A percentile compares a stretch with the other conserved stretches of the same genome.
Evolutionary conservation across 2,113 vertebrate genomes (phyloP).

Genomic region (Myodes glareolus): DNA sequence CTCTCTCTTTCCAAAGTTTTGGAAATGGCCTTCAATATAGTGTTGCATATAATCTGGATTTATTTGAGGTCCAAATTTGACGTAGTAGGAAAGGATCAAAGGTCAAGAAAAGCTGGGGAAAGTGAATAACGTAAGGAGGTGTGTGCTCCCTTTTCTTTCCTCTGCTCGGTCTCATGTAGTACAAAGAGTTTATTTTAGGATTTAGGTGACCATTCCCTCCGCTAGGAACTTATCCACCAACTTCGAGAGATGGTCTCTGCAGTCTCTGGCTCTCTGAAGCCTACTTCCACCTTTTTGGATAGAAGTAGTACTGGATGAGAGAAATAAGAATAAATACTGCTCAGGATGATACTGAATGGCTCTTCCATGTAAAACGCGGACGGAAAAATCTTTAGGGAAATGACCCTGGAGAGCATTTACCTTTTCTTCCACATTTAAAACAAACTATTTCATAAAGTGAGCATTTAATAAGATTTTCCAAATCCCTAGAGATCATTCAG

Average conservation of each 20-base stretch:
- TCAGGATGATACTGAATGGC: neutral
- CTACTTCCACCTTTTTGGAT: neutral
- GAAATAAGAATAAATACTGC: neutral
- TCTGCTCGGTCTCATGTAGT: rapidly evolving
- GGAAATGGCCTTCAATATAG: neutral
- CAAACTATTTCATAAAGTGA: neutral
- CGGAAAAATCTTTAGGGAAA: neutral
- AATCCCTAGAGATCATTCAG: slow-evolving; percentile 50
- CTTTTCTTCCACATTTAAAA: slow-evolving; percentile 28
- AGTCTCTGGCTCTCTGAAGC: neutral
- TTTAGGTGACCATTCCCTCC: neutral
- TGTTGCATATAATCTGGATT: neutral
- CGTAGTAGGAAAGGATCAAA: neutral
- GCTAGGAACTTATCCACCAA: neutral
- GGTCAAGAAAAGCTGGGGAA: neutral
- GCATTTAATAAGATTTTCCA: slow-evolving; percentile 54
- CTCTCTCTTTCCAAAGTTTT: neutral
- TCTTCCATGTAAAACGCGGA: neutral
- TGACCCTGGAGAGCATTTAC: neutral
- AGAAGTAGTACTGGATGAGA: neutral
- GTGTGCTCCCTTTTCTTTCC: neutral
- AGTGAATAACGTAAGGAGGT: no score
- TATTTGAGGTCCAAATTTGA: neutral
- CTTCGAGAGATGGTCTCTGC: neutral
- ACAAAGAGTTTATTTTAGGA: neutral